Evolutionary conservation across 2,797 vertebrate genomes (phyloP).

Genomic region (Podarcis lilfordi): DNA sequence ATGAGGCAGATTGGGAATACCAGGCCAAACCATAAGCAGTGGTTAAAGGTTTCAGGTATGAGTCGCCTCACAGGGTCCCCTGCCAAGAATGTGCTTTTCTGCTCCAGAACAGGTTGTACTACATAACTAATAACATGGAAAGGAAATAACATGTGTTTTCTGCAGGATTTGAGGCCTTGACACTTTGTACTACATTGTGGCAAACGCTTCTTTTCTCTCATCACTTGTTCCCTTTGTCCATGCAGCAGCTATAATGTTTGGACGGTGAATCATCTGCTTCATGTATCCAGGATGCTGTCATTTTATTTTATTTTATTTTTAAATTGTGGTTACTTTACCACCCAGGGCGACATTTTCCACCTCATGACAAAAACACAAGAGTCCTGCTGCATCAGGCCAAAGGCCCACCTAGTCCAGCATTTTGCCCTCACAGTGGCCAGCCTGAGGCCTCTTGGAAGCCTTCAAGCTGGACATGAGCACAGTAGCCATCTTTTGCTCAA

Average conservation of each 20-base stretch:
- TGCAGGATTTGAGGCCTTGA: constrained; percentile 60
- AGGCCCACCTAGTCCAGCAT: not conserved
- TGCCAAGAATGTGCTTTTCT: not conserved
- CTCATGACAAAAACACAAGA: not conserved
- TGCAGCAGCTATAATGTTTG: constrained; percentile 32
- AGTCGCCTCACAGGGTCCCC: not conserved
- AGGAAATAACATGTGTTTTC: not conserved
- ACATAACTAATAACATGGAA: constrained; percentile 2
- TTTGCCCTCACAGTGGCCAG: not conserved
- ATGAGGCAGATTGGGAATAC: not conserved
- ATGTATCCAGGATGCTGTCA: constrained; percentile 20
- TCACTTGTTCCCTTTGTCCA: constrained; percentile 54
- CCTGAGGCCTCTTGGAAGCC: too few relatives aligned
- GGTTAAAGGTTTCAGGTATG: not conserved
- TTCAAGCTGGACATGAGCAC: too few relatives aligned
- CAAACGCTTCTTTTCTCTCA: constrained; percentile 43
- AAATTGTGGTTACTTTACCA: not conserved
- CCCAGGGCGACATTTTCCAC: not conserved
- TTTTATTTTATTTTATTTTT: not conserved
- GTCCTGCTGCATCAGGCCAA: not conserved
- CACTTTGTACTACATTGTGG: constrained; percentile 62
- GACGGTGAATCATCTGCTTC: not conserved
- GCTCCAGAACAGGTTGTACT: not conserved
- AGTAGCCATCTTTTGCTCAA: too few relatives aligned
- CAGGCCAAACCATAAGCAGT: not conserved